phyloP scores from a whole-genome alignment of 2,888 invertebrate genomes.

The Eueremaeus valkanovi region DNA sequence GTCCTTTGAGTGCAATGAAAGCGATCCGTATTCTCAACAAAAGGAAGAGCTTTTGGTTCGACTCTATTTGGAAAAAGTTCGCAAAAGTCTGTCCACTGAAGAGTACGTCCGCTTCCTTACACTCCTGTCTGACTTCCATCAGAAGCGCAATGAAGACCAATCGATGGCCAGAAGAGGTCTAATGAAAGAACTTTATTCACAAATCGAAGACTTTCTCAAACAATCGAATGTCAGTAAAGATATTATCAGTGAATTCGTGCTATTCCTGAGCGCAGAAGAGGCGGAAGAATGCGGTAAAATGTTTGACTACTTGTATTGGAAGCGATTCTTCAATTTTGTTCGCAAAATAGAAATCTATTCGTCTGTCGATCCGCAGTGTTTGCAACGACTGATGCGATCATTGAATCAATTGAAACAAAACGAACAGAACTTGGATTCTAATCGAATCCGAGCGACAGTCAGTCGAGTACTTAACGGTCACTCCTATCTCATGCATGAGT shows the following conservation, averaged over 20 bases:
- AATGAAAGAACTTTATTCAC: slow-evolving; percentile 21
- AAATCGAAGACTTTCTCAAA: slow-evolving; percentile 31
- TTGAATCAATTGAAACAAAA: slow-evolving; percentile 36
- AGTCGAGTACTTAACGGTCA: slow-evolving; percentile 38
- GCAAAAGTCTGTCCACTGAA: slow-evolving; percentile 29
- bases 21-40: slow-evolving; percentile 3
- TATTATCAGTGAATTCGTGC: slow-evolving; percentile 39
- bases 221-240: slow-evolving; percentile 32
- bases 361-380: slow-evolving; percentile 1
- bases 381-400: slow-evolving; percentile 30
- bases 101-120: slow-evolving; percentile 36
- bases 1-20: slow-evolving; percentile 14
- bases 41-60: slow-evolving; percentile 35
- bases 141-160: slow-evolving; percentile 12
- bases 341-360: slow-evolving; percentile 41
- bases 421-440: slow-evolving; percentile 1
- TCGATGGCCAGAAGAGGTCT: background rate
- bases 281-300: slow-evolving; percentile 38
- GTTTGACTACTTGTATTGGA: slow-evolving; percentile 40
- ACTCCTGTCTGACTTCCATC: slow-evolving; percentile 28
- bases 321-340: slow-evolving; percentile 38
- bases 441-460: slow-evolving; percentile 31
- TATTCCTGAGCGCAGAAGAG: slow-evolving; percentile 35
- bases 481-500: slow-evolving; percentile 39
- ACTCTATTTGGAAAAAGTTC: slow-evolving; percentile 33